These are phyloP conservation scores for Neogale vison DNA, from an alignment of 2,113 vertebrate genomes.

Conservation along the genomic window DNA sequence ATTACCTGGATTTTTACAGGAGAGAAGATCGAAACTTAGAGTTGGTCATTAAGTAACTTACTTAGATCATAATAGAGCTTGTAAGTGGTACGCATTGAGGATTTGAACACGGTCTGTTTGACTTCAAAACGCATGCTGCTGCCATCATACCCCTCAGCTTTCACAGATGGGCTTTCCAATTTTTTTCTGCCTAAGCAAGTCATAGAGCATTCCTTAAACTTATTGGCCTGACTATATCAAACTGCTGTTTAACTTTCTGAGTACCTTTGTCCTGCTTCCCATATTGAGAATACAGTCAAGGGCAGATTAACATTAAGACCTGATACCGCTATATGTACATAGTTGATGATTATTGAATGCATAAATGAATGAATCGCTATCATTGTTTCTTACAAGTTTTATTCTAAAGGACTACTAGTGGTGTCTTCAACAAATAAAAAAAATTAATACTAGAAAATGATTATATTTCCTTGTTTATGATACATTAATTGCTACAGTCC, in stretches of 20 bases:
- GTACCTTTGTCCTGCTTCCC: not conserved
- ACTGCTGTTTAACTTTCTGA: not conserved
- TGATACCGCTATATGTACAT: not conserved
- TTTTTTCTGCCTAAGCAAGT: not conserved
- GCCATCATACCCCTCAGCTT: not conserved
- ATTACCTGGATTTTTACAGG: not conserved
- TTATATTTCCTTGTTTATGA: not conserved
- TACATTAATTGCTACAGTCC: not conserved
- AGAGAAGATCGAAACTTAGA: not conserved
- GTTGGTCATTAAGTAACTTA: not conserved
- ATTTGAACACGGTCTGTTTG: not conserved
- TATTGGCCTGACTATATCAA: not conserved
- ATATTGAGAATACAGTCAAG: not conserved
- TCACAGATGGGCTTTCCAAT: not conserved
- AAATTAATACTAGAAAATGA: slow-evolving; percentile 5
- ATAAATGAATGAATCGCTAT: not conserved
- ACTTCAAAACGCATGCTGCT: not conserved
- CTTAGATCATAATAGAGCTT: not conserved
- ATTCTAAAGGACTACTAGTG: not conserved
- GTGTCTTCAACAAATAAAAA: not conserved
- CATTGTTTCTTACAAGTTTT: not conserved
- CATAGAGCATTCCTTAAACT: not conserved
- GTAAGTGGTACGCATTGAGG: not conserved
- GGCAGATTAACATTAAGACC: not conserved
- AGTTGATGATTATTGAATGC: not conserved